Evolutionary conservation across 2,888 invertebrate genomes (phyloP), one percentile per base, ranked within the genome.

Genomic region (Camptogramma bilineatum): DNA sequence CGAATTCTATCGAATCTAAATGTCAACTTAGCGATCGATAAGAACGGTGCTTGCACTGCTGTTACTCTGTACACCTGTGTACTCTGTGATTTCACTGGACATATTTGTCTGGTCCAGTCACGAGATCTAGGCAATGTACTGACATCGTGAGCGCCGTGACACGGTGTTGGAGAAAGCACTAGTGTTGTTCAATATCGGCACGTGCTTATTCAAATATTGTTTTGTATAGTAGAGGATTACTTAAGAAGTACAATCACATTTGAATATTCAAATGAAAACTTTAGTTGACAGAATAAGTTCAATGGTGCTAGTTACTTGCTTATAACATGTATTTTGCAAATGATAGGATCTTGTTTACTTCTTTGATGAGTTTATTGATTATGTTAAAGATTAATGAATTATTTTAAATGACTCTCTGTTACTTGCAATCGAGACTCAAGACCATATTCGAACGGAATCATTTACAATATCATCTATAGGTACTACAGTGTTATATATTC

Each of bases 131-230:
- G 34, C 52, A 59, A 19, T 39, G 53, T 61, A 48, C 61, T 44
- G 53, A 47, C 62, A 24, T 63, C 59, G 54, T 66, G 66, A 66
- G 62, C 63, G 52, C 47, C 55, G 47, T 58, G 53, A 53, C 63
- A 63, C 63, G 64, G 63, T 58, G 57, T 52, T 71, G 72, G 80
- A 79, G 82, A 82, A 82, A 82, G 81, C 78, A 71, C 70, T 72
- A 68, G 69, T 71, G 62, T 65, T 68, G 70, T 76, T 66, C 67
- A 70, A 69, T 72, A 75, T 68, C 68, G 66, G 71, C 75, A 71
- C 69, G 51, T 64, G 61, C 56, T 65, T 62, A 60, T 58, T 60
- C 64, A 62, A 58, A 60, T 54, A 21, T n/a, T 52, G 42, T 19
- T 52, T 48, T 21, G 28, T 58, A 31, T 28, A 1, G 31, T n/a